Evolutionary conservation across 2,797 vertebrate genomes (phyloP).

Genomic region (Smutsia temminckii): DNA sequence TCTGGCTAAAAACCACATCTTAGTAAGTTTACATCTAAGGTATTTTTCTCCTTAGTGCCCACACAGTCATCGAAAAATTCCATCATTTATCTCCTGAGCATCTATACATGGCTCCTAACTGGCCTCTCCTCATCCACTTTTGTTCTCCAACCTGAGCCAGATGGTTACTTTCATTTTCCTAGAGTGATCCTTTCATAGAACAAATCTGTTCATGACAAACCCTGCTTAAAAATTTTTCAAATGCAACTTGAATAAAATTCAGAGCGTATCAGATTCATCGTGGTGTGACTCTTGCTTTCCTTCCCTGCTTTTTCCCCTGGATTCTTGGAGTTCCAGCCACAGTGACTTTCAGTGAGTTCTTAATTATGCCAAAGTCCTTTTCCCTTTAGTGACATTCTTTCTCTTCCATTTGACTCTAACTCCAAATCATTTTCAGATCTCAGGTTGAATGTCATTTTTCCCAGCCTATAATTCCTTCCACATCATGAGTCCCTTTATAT

Average conservation of each 20-base stretch:
- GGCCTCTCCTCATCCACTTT: neutral
- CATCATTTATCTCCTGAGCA: neutral
- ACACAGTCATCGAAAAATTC: neutral
- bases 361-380: neutral
- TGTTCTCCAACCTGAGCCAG: neutral
- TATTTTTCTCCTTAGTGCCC: constrained; percentile 1
- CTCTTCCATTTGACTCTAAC: neutral
- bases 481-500: neutral
- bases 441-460: neutral
- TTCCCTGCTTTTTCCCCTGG: neutral
- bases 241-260: neutral
- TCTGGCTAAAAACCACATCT: neutral
- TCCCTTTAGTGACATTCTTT: neutral
- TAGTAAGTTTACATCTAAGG: neutral
- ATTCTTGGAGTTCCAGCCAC: neutral
- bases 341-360: neutral
- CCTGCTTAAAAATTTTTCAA: neutral
- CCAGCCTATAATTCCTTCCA: neutral
- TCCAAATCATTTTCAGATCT: neutral
- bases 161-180: constrained; percentile 3
- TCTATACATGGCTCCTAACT: neutral
- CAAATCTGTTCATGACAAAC: neutral
- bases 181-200: neutral
- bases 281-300: neutral
- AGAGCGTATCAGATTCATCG: neutral